These are phyloP conservation scores for Eudemis profundana DNA, from an alignment of 2,888 invertebrate genomes.

Conservation along the genomic window DNA sequence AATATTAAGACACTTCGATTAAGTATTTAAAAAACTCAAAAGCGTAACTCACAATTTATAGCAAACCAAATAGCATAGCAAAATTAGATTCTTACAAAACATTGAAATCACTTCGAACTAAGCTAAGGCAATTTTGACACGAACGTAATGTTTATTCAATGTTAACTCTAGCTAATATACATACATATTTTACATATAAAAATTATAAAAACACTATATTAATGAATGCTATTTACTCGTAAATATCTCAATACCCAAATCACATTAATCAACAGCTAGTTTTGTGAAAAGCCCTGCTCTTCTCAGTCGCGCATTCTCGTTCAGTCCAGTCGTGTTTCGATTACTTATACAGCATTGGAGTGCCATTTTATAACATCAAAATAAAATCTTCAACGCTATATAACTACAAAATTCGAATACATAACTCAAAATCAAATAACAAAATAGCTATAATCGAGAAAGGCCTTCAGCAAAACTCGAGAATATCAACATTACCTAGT, in stretches of 20 bases:
- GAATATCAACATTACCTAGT: too few relatives aligned
- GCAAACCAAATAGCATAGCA: conserved; percentile 24
- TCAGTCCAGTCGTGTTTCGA: not conserved
- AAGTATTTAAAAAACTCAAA: conserved; percentile 1
- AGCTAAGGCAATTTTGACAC: not conserved
- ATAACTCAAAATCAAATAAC: too few relatives aligned
- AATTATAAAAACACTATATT: conserved; percentile 38
- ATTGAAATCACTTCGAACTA: not conserved
- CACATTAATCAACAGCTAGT: not conserved
- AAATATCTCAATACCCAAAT: conserved; percentile 20
- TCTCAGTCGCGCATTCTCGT: not conserved
- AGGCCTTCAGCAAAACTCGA: too few relatives aligned
- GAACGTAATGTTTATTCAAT: conserved; percentile 24
- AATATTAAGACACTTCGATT: conserved; percentile 3
- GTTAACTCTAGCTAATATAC: conserved; percentile 31
- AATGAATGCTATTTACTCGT: conserved; percentile 30
- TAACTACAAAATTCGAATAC: too few relatives aligned
- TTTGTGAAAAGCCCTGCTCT: not conserved
- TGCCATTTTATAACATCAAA: too few relatives aligned
- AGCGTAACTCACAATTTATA: conserved; percentile 14
- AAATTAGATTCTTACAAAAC: conserved; percentile 13
- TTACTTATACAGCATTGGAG: too few relatives aligned
- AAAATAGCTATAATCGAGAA: too few relatives aligned
- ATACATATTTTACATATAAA: conserved; percentile 41
- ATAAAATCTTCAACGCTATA: too few relatives aligned